Evolutionary conservation across 2,888 invertebrate species (phyloP).

Genomic region (Caradrina clavipalpis): DNA sequence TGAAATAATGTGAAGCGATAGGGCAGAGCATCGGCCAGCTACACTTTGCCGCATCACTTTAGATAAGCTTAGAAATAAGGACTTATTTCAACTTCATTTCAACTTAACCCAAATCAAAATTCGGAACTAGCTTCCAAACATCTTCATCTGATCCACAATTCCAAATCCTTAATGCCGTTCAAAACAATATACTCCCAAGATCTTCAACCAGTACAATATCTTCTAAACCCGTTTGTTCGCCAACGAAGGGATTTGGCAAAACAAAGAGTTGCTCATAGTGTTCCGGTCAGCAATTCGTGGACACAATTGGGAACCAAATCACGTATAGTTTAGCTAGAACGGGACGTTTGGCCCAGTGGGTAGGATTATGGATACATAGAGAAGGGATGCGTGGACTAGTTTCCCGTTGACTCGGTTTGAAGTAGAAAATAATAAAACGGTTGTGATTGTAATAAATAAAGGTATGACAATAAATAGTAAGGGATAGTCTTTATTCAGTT

Average conservation of each 20-base stretch:
- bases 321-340: slow-evolving; percentile 62
- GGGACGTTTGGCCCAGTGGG: slow-evolving; percentile 25
- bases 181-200: slow-evolving; percentile 16
- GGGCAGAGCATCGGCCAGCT: too few species aligned
- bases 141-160: background rate
- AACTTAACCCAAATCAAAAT: background rate
- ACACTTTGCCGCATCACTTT: too few species aligned
- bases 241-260: slow-evolving; percentile 66
- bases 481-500: too few species aligned
- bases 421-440: background rate
- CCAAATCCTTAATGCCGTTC: background rate
- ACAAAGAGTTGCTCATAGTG: slow-evolving; percentile 68
- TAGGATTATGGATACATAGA: slow-evolving; percentile 16
- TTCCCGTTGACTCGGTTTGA: background rate
- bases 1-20: too few species aligned
- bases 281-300: slow-evolving; percentile 57
- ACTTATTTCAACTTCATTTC: too few species aligned
- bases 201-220: slow-evolving; percentile 12
- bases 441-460: too few species aligned
- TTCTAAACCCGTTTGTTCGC: slow-evolving; percentile 51
- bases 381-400: background rate
- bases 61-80: too few species aligned
- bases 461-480: too few species aligned
- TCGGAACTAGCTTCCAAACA: background rate
- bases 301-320: slow-evolving; percentile 63